Evolutionary conservation across 2,888 invertebrate genomes (phyloP).

Genomic region (Rutpela maculata): DNA sequence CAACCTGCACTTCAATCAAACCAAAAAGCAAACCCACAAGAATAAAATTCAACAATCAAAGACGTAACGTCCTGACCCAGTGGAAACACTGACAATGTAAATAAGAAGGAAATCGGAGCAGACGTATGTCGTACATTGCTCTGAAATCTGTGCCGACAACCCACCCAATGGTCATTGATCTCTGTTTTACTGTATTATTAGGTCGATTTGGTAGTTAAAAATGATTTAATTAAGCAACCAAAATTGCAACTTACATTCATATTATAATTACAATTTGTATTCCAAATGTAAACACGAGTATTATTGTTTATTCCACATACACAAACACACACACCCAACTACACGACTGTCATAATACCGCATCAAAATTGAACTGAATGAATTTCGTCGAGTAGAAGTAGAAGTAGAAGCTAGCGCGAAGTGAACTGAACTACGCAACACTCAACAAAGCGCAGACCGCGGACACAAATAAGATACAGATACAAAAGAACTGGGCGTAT

Average conservation of each 20-base stretch:
- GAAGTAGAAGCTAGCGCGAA: background rate
- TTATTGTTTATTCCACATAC: conserved; percentile 58
- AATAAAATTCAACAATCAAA: conserved; percentile 48
- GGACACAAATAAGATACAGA: background rate
- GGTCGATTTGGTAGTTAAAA: conserved; percentile 23
- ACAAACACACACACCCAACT: conserved; percentile 64
- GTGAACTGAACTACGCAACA: background rate
- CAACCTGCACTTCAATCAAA: conserved; percentile 50
- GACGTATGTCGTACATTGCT: conserved; percentile 58
- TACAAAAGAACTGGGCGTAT: background rate
- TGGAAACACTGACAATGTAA: conserved; percentile 42
- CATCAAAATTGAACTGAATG: conserved; percentile 44
- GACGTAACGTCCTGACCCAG: conserved; percentile 51
- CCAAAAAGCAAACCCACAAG: conserved; percentile 53
- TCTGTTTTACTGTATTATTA: conserved; percentile 60
- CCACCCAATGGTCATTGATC: conserved; percentile 75
- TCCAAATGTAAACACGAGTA: conserved; percentile 53
- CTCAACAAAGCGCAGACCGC: background rate
- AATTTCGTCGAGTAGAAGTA: background rate
- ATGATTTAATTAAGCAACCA: conserved; percentile 6
- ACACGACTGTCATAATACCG: conserved; percentile 58
- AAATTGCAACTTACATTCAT: conserved; percentile 64
- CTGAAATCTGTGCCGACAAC: conserved; percentile 66
- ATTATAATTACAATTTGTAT: conserved; percentile 53
- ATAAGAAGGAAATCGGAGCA: conserved; percentile 47